Evolutionary conservation across 1,140 invertebrate genomes (phyloP), one percentile per base, ranked within the genome.

Genomic region (Globodera ellingtonae): DNA sequence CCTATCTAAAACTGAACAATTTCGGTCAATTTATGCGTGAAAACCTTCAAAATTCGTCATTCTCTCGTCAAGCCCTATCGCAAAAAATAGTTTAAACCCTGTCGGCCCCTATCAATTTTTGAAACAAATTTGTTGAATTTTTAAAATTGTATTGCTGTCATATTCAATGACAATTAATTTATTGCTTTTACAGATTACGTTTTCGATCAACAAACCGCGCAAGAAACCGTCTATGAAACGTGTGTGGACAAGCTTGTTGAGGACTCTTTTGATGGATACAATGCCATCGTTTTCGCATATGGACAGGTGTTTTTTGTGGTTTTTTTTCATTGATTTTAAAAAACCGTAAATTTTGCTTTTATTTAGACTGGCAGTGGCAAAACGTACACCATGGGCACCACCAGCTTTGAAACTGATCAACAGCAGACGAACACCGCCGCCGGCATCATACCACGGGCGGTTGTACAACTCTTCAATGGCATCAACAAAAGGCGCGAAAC

Each of bases 321-420:
- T 72, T 72, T 56, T 44, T 35, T n/a, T n/a, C 0, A 46, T 69
- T 67, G 79, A 80, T 21, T 13, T 81, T 66, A 35, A 21, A 35
- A 96, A 89, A 96, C 96, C 0, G 99, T 99, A 97, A 97, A 35
- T 35, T 35, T 35, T 35, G 35, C 35, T 35, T 35, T 35, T 35
- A 35, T 35, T 35, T 35, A 35, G 35, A 35, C 35, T 35, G 35
- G 35, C 35, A 35, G 35, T 35, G 35, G 35, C 35, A 35, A 35
- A 35, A 35, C 35, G 35, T 35, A 35, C 35, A 35, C 35, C 35
- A 35, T 35, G 35, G 35, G 35, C 35, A 35, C 96, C 8, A 96
- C 96, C 8, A 96, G 95, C 0, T 98, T 98, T 90, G 96, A 98
- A 86, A 92, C 95, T 4, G 93, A 94, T 79, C 74, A 80, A n/a